A percentile compares a stretch with the other conserved stretches of the same genome.
Evolutionary conservation across 1,140 invertebrate species (phyloP).

Genomic region (Hylyphantes graminicola): DNA sequence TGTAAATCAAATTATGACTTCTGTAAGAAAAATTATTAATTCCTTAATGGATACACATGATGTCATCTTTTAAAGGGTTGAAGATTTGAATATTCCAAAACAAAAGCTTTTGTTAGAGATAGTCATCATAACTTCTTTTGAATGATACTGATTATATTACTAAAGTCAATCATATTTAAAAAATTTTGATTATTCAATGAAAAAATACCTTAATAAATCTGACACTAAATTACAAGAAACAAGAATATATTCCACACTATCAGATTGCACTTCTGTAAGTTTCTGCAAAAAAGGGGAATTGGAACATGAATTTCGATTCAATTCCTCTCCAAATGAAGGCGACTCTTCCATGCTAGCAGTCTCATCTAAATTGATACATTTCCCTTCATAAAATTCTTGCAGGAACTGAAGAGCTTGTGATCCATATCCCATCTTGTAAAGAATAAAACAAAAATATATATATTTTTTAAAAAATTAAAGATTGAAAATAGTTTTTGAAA

Average conservation of each 20-base stretch:
- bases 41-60: too few relatives aligned
- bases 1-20: too few relatives aligned
- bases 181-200: neutral
- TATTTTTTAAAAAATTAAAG: neutral
- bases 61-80: too few relatives aligned
- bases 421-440: constrained; percentile 92
- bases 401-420: constrained; percentile 84
- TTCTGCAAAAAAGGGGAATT: constrained; percentile 71
- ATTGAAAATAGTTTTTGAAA: neutral
- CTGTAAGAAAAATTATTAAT: too few relatives aligned
- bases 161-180: neutral
- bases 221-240: constrained; percentile 92
- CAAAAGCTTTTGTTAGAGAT: too few relatives aligned
- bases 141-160: neutral
- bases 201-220: constrained; percentile 75
- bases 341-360: neutral
- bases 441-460: neutral
- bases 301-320: constrained; percentile 65
- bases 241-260: constrained; percentile 91
- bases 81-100: too few relatives aligned
- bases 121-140: too few relatives aligned
- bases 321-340: constrained; percentile 14
- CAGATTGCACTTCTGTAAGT: constrained; percentile 84
- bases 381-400: constrained; percentile 88
- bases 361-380: constrained; percentile 65